These are phyloP conservation scores for Chouioia cunea DNA, from an alignment of 2,888 invertebrate species.

Conservation along the genomic window DNA sequence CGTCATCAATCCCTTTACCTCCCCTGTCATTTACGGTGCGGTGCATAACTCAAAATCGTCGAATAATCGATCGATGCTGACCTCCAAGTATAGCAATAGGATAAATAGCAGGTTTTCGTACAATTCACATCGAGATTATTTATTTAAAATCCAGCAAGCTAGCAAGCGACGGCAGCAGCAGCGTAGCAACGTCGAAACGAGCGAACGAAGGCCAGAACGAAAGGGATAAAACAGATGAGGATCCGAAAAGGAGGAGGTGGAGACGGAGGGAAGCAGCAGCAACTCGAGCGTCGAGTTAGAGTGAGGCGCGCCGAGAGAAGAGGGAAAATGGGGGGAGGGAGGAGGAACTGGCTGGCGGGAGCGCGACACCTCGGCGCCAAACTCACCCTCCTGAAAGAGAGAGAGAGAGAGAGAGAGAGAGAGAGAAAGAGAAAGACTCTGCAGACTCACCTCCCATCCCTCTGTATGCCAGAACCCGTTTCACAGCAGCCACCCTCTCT, in stretches of 20 bases:
- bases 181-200: neutral
- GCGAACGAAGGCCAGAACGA: constrained; percentile 31
- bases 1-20: too few species aligned
- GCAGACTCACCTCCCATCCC: constrained; percentile 66
- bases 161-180: neutral
- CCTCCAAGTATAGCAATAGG: neutral
- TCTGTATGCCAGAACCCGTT: constrained; percentile 57
- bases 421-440: constrained; percentile 49
- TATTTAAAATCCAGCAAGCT: constrained; percentile 27
- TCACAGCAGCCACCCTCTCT: constrained; percentile 44
- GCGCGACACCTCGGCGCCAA: constrained; percentile 68
- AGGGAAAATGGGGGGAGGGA: constrained; percentile 30
- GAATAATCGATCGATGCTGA: constrained; percentile 26
- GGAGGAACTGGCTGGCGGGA: constrained; percentile 44
- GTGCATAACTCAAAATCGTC: neutral
- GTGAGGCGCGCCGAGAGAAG: constrained; percentile 30
- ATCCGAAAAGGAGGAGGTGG: constrained; percentile 28
- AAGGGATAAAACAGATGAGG: constrained; percentile 48
- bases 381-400: constrained; percentile 65
- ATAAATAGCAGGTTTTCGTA: neutral
- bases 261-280: constrained; percentile 18
- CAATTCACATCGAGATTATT: constrained; percentile 33
- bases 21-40: too few species aligned
- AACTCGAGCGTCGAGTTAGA: constrained; percentile 11
- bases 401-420: constrained; percentile 32